Conservation (phyloP, 2,888 invertebrate species). For the Platynereis dumerilii region DNA sequence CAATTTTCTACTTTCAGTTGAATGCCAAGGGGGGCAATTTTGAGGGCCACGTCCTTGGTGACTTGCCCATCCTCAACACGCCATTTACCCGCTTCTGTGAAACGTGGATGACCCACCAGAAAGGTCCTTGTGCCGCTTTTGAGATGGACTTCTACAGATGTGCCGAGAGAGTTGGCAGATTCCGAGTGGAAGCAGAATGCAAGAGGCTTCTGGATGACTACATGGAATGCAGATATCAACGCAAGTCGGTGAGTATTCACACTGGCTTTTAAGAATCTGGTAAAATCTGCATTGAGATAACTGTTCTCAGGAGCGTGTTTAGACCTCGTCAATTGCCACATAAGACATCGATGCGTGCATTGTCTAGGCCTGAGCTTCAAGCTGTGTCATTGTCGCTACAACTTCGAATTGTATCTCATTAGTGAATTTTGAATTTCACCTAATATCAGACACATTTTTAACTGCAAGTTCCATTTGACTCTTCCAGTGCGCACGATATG, state of each 20-base stretch:
- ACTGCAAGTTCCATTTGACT: no score
- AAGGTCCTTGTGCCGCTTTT: conserved; percentile 39
- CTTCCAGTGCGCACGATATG: conserved; percentile 26
- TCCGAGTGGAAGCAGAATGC: conserved; percentile 34
- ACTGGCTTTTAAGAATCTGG: not conserved
- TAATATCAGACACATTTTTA: no score
- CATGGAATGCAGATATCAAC: conserved; percentile 38
- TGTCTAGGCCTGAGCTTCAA: no score
- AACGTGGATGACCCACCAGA: conserved; percentile 39
- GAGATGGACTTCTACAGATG: conserved; percentile 45
- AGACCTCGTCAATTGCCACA: no score
- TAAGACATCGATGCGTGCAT: no score
- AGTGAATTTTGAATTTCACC: no score
- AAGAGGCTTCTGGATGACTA: conserved; percentile 40
- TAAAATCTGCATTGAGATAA: no score
- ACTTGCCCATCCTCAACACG: conserved; percentile 41
- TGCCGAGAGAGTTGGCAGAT: conserved; percentile 40
- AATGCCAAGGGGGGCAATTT: no score
- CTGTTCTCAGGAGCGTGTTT: no score
- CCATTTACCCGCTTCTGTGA: conserved; percentile 39
- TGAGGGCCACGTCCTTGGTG: not conserved
- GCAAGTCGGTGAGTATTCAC: conserved; percentile 38
- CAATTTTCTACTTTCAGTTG: no score
- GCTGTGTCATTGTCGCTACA: no score
- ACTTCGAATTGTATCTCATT: no score